Base-by-base conservation (phyloP, 2,797 vertebrate genomes). In the Eospalax fontanierii region DNA sequence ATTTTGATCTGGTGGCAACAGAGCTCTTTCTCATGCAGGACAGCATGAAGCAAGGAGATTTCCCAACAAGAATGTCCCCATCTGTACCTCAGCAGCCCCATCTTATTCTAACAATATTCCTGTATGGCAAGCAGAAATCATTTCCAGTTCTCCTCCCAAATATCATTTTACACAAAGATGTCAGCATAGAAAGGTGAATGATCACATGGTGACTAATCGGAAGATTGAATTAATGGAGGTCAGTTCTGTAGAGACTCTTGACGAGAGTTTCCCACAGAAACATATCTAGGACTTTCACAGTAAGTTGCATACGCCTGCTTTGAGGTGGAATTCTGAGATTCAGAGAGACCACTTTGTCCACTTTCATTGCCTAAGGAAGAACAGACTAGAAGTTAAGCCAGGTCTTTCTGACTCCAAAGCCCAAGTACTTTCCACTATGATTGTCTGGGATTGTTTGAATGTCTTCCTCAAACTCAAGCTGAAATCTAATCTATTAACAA, bases 1-100 rank as follows among this genome's bases (percentile, higher is more conserved):
- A 93, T 95, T 95, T 97, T 95, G 95, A 96, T 97, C 94, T 94
- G 79, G 90, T 85, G 73, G 90, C 79, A 84, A 95, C 73, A 88
- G 89, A 70, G 85, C 74, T 84, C 46, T 97, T 97, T 94, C 82
- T 76, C 76, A 54, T 40, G 63, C 46, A 80, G 40, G 33, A 63
- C 12, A 40, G 30, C 22, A 92, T 79, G 91, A 95, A 95, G 91
- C 94, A 89, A 94, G 66, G 57, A 50, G 61, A 54, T 96, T 97
- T 85, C 96, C 83, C 89, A 93, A 80, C 33, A 63, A 57, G 70
- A 75, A 68, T 84, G 91, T 92, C 90, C 73, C 70, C 92, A 95
- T 91, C 92, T 38, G 50, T 35, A 26, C 88, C 73, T 54, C 30
- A 74, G 46, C 0, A 90, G 75, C 33, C 65, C 75, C 66, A 35